Conservation (phyloP, 1,140 invertebrate species). For the Heliothis virescens region DNA sequence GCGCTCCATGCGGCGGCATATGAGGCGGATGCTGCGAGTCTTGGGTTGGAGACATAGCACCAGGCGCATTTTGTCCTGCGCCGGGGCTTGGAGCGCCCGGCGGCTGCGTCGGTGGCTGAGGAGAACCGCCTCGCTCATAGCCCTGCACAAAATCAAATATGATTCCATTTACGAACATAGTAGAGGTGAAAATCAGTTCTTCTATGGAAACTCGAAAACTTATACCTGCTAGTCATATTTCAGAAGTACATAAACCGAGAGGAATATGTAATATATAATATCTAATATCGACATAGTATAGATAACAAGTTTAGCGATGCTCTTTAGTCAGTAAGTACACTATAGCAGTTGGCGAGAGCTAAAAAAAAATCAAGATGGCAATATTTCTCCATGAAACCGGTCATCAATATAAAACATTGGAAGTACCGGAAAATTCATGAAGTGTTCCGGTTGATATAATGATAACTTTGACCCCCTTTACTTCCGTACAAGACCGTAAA, state of each 20-base stretch:
- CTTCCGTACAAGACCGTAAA: constrained; percentile 30
- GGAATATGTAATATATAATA: background rate
- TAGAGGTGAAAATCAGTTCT: too few relatives aligned
- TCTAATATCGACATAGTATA: too few relatives aligned
- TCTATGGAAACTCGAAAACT: too few relatives aligned
- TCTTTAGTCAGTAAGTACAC: too few relatives aligned
- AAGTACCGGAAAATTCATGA: constrained; percentile 28
- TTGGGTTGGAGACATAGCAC: constrained; percentile 77
- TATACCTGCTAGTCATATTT: too few relatives aligned
- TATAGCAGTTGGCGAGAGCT: background rate
- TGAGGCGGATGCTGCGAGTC: constrained; percentile 78
- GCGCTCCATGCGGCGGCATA: constrained; percentile 70
- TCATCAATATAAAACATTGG: constrained; percentile 19
- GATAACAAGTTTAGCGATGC: background rate
- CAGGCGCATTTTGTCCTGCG: constrained; percentile 68
- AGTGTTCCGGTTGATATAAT: constrained; percentile 37
- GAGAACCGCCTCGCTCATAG: constrained; percentile 83
- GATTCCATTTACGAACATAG: background rate
- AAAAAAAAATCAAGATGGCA: background rate
- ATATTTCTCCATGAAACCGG: background rate
- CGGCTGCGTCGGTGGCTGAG: constrained; percentile 80
- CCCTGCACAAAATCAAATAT: constrained; percentile 64
- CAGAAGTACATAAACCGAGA: background rate
- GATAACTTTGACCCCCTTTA: constrained; percentile 30
- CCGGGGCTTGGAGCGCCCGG: constrained; percentile 80